These are phyloP conservation scores for Pomacea maculata DNA, from an alignment of 1,140 invertebrate genomes.

Conservation along the genomic window DNA sequence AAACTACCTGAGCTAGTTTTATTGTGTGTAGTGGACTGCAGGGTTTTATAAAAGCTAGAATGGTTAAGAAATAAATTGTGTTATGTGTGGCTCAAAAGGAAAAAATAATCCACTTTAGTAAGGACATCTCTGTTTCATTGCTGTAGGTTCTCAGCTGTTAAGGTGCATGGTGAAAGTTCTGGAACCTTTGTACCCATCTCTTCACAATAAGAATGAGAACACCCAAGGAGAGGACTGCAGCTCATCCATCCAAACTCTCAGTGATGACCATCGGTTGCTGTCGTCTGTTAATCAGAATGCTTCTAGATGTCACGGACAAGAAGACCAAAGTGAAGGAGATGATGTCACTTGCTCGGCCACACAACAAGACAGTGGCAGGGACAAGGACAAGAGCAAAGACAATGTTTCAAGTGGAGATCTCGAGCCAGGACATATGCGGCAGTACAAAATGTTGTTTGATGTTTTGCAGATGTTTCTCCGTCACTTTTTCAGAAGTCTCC, in stretches of 20 bases:
- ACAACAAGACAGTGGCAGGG: not conserved
- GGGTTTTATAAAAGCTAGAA: too few relatives aligned
- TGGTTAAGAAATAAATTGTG: too few relatives aligned
- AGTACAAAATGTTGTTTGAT: constrained; percentile 13
- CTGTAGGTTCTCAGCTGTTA: constrained; percentile 38
- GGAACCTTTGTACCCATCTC: constrained; percentile 35
- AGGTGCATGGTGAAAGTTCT: constrained; percentile 44
- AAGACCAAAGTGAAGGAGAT: not conserved
- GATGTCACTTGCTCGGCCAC: not conserved
- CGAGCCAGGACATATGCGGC: not conserved
- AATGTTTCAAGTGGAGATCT: too few relatives aligned
- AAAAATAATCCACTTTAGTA: not conserved
- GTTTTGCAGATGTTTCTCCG: constrained; percentile 21
- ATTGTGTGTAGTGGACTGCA: too few relatives aligned
- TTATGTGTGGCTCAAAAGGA: too few relatives aligned
- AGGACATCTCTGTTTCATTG: not conserved
- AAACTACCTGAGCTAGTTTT: too few relatives aligned
- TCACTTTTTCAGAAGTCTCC: constrained; percentile 19
- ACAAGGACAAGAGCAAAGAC: not conserved
- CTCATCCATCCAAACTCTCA: too few relatives aligned
- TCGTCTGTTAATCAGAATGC: not conserved
- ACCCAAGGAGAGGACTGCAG: not conserved
- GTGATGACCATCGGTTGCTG: not conserved
- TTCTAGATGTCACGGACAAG: not conserved
- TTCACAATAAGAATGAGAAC: constrained; percentile 24